These are phyloP conservation scores for Kryptopterus vitreolus DNA, from an alignment of 2,797 vertebrate genomes.

Conservation along the genomic window DNA sequence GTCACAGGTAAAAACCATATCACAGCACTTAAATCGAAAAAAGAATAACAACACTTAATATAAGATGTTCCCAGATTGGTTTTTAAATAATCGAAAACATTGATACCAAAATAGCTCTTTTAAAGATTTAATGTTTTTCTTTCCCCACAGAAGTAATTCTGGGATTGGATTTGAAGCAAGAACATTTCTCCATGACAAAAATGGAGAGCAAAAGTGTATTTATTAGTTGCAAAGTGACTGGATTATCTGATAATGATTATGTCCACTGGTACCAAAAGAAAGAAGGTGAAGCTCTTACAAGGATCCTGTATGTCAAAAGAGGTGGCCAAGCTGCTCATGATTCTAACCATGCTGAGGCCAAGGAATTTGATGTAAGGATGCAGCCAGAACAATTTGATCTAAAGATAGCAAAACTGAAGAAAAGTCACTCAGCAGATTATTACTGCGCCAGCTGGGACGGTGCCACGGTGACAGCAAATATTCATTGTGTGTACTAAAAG, in stretches of 20 bases:
- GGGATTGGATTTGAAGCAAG: neutral
- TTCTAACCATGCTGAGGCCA: neutral
- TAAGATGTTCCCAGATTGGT: too few relatives aligned
- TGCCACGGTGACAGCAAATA: slow-evolving; percentile 14
- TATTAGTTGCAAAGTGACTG: neutral
- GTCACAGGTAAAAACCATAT: neutral
- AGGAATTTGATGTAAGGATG: neutral
- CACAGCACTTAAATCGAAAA: neutral
- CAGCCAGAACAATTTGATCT: slow-evolving; percentile 22
- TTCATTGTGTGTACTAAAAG: slow-evolving; percentile 10
- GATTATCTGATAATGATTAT: neutral
- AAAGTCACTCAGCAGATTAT: slow-evolving; percentile 36
- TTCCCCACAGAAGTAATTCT: neutral
- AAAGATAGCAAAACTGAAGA: neutral
- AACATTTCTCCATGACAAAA: neutral
- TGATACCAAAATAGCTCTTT: neutral
- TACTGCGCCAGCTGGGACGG: slow-evolving; percentile 49
- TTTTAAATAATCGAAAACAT: too few relatives aligned
- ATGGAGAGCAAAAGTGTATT: neutral
- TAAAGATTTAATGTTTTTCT: neutral
- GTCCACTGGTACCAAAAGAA: slow-evolving; percentile 35
- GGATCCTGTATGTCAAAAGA: slow-evolving; percentile 28
- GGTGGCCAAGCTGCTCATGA: neutral
- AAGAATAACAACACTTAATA: neutral
- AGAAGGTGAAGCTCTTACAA: slow-evolving; percentile 10